phyloP scores from a whole-genome alignment of 2,113 vertebrate species.

The Sylvia atricapilla region DNA sequence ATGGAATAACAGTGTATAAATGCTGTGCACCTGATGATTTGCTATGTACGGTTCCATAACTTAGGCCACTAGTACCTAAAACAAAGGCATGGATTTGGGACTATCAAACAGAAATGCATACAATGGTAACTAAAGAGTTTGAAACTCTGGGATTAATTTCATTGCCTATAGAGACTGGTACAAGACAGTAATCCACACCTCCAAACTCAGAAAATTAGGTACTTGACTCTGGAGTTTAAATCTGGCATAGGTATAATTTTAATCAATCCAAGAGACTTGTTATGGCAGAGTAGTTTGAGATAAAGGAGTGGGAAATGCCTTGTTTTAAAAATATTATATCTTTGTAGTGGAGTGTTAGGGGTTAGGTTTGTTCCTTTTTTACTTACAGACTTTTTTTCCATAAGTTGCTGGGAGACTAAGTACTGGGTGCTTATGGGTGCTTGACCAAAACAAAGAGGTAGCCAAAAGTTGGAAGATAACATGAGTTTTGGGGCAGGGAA shows the following conservation, averaged over 20 bases:
- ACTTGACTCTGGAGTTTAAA: not conserved
- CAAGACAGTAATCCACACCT: not conserved
- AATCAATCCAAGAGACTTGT: not conserved
- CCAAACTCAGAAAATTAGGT: not conserved
- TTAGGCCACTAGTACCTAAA: not conserved
- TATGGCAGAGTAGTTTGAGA: not conserved
- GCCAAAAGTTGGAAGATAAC: no score
- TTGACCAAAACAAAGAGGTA: no score
- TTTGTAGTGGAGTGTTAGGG: not conserved
- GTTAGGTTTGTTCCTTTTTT: no score
- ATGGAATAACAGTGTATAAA: not conserved
- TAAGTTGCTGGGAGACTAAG: no score
- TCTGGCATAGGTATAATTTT: not conserved
- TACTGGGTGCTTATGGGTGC: no score
- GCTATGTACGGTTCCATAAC: not conserved
- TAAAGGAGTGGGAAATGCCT: not conserved
- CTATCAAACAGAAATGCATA: not conserved
- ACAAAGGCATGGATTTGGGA: not conserved
- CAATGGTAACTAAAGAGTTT: not conserved
- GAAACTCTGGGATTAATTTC: not conserved
- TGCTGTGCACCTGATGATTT: not conserved
- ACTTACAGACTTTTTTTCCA: no score
- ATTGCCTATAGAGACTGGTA: not conserved
- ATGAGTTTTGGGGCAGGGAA: no score
- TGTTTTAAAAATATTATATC: not conserved